These are phyloP conservation scores for Valencia hispanica DNA, from an alignment of 2,797 vertebrate genomes.

Conservation along the genomic window DNA sequence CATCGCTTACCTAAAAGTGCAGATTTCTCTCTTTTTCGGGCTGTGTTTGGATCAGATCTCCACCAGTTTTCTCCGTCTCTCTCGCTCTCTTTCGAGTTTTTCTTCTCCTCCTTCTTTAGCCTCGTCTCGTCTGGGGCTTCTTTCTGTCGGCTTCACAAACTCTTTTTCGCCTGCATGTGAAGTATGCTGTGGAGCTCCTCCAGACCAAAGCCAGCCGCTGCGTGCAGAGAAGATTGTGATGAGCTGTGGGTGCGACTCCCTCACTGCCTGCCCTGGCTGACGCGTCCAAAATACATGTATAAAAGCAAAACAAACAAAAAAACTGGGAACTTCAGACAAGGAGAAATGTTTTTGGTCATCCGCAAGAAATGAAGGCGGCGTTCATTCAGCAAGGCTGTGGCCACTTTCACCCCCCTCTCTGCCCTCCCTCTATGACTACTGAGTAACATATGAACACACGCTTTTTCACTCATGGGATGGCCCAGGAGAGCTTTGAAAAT, in stretches of 20 bases:
- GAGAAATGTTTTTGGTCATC: constrained; percentile 59
- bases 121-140: constrained; percentile 12
- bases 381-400: constrained; percentile 58
- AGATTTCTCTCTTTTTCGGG: constrained; percentile 1
- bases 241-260: constrained; percentile 58
- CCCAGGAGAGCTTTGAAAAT: not conserved
- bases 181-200: constrained; percentile 50
- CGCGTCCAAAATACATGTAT: constrained; percentile 58
- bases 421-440: constrained; percentile 1
- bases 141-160: not conserved
- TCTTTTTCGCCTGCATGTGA: constrained; percentile 27
- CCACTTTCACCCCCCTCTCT: too few species aligned
- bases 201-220: constrained; percentile 26
- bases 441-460: constrained; percentile 1
- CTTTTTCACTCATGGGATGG: not conserved
- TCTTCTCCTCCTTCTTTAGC: too few species aligned
- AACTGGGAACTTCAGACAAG: not conserved
- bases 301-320: not conserved
- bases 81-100: constrained; percentile 8
- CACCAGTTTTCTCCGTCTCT: not conserved
- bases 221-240: not conserved
- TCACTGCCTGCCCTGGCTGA: constrained; percentile 25
- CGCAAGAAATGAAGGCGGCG: constrained; percentile 56
- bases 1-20: constrained; percentile 39
- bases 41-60: not conserved